Evolutionary conservation across 2,888 invertebrate species (phyloP).

Genomic region (Oscheius sp.): DNA sequence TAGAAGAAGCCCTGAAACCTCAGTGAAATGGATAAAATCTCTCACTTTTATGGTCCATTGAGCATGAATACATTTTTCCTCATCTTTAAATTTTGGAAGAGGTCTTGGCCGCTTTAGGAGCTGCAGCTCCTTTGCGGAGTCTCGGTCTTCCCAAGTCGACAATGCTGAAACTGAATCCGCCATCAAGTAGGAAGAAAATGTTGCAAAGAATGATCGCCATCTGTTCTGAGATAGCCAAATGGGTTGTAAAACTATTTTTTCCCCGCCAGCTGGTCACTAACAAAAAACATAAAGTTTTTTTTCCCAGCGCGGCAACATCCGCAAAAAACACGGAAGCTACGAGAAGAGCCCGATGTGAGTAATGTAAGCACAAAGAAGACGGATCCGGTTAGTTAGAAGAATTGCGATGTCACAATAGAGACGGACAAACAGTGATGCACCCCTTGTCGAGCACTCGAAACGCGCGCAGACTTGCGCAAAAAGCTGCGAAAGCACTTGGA

Average conservation of each 20-base stretch:
- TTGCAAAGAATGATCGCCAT: slow-evolving; percentile 16
- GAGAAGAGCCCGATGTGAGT: slow-evolving; percentile 22
- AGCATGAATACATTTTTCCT: slow-evolving; percentile 59
- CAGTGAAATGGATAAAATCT: no score
- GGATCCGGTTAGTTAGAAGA: slow-evolving; percentile 31
- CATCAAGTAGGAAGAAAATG: neutral
- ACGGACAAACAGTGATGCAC: slow-evolving; percentile 36
- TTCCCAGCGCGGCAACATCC: neutral
- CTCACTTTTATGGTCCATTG: slow-evolving; percentile 59
- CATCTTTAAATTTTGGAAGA: slow-evolving; percentile 55
- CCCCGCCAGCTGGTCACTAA: neutral
- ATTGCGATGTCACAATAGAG: slow-evolving; percentile 34
- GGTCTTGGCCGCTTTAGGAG: slow-evolving; percentile 59
- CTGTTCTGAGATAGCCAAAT: slow-evolving; percentile 11
- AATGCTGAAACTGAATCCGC: slow-evolving; percentile 3
- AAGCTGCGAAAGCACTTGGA: slow-evolving; percentile 36
- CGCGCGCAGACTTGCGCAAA: slow-evolving; percentile 34
- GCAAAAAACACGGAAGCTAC: neutral
- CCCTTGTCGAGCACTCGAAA: slow-evolving; percentile 35
- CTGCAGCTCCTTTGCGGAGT: slow-evolving; percentile 43
- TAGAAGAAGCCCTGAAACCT: slow-evolving; percentile 48
- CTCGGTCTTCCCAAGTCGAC: slow-evolving; percentile 19
- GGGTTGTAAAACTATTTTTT: slow-evolving; percentile 17
- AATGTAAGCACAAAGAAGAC: slow-evolving; percentile 20
- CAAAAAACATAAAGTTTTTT: neutral